Evolutionary conservation across 2,113 vertebrate genomes (phyloP).

Genomic region (Chloebia gouldiae): DNA sequence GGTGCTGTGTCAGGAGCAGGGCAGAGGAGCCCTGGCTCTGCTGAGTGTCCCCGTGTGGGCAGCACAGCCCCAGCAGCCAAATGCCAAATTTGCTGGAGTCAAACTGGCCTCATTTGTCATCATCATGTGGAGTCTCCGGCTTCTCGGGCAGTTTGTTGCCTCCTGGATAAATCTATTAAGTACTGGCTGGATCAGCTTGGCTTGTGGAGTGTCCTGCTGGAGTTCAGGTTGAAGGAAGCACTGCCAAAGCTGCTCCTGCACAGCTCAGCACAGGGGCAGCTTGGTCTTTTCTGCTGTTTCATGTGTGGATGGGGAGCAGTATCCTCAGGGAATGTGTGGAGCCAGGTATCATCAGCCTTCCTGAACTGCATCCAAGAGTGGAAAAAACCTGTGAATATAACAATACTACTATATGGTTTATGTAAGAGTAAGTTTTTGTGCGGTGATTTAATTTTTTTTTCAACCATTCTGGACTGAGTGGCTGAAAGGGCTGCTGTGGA

Average conservation of each 20-base stretch:
- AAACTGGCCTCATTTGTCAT: not conserved
- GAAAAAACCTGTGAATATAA: not conserved
- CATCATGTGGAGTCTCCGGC: not conserved
- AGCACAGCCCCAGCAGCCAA: not conserved
- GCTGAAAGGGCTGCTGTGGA: not conserved
- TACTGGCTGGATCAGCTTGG: not conserved
- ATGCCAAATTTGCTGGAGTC: not conserved
- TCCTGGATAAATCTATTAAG: not conserved
- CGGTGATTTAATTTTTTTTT: not conserved
- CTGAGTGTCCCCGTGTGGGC: not conserved
- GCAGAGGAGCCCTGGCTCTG: not conserved
- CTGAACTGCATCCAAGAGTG: not conserved
- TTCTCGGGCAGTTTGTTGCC: not conserved
- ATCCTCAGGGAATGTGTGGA: not conserved
- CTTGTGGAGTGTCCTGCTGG: not conserved
- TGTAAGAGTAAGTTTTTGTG: not conserved
- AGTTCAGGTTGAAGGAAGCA: fast-evolving
- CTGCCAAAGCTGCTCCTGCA: not conserved
- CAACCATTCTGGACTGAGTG: not conserved
- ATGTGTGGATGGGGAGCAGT: not conserved
- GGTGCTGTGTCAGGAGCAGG: not conserved
- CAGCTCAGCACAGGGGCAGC: not conserved
- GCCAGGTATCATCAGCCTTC: not conserved
- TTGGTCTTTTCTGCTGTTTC: not conserved
- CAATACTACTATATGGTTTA: not conserved